Conservation (phyloP, 2,888 invertebrate species). For the Bombyx huttoni region DNA sequence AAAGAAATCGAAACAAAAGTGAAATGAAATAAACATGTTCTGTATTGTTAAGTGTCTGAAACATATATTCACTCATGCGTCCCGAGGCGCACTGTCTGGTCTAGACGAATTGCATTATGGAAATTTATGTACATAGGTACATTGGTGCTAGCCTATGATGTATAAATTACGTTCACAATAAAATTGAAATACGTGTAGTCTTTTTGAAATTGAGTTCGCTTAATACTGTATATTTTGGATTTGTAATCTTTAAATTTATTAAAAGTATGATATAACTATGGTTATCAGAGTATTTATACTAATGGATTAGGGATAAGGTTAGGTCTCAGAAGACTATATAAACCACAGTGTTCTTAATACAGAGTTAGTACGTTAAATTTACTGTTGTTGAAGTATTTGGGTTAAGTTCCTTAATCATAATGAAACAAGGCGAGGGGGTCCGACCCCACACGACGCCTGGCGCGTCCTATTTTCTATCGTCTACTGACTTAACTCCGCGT, state of each 20-base stretch:
- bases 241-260: too few species aligned
- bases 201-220: not conserved
- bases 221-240: not conserved
- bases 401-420: slow-evolving; percentile 18
- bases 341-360: not conserved
- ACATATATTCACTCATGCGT: slow-evolving; percentile 11
- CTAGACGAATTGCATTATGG: slow-evolving; percentile 71
- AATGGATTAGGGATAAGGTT: too few species aligned
- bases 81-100: slow-evolving; percentile 48
- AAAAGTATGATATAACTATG: too few species aligned
- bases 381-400: slow-evolving; percentile 9
- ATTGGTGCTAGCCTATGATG: slow-evolving; percentile 18
- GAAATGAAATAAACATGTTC: too few species aligned
- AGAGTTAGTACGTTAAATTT: not conserved
- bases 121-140: slow-evolving; percentile 35
- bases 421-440: slow-evolving; percentile 17
- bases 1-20: too few species aligned
- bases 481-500: slow-evolving; percentile 8
- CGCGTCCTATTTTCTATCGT: slow-evolving; percentile 42
- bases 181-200: not conserved
- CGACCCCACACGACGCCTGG: slow-evolving; percentile 44
- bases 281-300: too few species aligned
- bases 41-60: not conserved
- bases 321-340: not conserved
- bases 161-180: not conserved